These are phyloP conservation scores for Poicephalus gulielmi DNA, from an alignment of 2,113 vertebrate genomes.

Conservation along the genomic window DNA sequence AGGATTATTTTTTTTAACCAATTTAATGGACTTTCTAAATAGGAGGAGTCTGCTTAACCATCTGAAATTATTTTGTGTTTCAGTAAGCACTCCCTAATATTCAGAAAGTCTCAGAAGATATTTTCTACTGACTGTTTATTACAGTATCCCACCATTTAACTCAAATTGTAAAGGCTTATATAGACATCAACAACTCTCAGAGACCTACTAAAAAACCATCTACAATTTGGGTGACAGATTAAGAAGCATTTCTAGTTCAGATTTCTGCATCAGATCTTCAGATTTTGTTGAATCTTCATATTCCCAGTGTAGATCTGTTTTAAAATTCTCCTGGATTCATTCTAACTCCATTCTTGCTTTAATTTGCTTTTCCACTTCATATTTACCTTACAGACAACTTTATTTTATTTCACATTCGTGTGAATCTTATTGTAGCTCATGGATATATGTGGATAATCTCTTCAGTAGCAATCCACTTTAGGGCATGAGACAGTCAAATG, in stretches of 20 bases:
- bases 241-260: background rate
- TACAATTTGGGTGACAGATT: background rate
- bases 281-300: background rate
- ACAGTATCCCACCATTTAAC: background rate
- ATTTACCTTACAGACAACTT: background rate
- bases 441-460: background rate
- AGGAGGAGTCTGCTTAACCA: background rate
- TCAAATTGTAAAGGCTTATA: background rate
- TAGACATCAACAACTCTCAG: background rate
- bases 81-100: background rate
- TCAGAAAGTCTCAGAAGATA: background rate
- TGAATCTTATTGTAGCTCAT: background rate
- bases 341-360: background rate
- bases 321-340: background rate
- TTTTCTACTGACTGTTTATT: background rate
- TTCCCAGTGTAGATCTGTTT: fast-evolving
- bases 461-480: background rate
- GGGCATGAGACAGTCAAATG: background rate
- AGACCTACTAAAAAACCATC: background rate
- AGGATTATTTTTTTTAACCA: background rate
- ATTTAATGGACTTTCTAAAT: background rate
- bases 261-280: background rate
- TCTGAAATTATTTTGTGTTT: background rate
- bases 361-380: background rate
- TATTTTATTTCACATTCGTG: background rate